Evolutionary conservation across 2,888 invertebrate species (phyloP).

Genomic region (Laothoe populi): DNA sequence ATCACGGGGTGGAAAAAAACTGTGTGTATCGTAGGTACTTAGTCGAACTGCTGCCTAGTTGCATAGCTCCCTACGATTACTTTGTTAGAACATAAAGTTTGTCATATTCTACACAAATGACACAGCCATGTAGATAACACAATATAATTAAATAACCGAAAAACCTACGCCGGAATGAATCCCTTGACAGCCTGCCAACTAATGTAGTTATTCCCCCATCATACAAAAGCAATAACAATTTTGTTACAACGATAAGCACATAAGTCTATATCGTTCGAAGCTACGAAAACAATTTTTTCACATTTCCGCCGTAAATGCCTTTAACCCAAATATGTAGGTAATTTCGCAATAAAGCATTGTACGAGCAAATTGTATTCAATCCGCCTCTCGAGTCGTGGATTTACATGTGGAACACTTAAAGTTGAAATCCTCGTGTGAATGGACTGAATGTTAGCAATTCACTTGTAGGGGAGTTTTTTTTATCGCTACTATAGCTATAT

Average conservation of each 20-base stretch:
- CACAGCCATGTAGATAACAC: no score
- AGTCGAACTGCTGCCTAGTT: no score
- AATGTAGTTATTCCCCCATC: no score
- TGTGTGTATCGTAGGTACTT: no score
- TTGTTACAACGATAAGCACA: neutral
- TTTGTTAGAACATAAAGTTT: no score
- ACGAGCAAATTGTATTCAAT: slow-evolving; percentile 7
- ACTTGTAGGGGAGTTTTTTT: neutral
- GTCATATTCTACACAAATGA: no score
- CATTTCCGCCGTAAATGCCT: neutral
- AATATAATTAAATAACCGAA: no score
- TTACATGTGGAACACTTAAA: neutral
- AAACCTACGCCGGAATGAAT: no score
- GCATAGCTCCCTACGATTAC: no score
- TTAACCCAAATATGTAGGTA: slow-evolving; percentile 21
- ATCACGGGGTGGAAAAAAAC: no score
- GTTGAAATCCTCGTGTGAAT: neutral
- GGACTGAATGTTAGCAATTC: neutral
- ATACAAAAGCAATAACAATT: no score
- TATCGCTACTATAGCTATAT: no score
- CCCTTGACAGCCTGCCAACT: neutral
- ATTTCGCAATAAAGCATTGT: slow-evolving; percentile 5
- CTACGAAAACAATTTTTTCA: neutral
- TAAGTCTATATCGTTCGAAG: neutral
- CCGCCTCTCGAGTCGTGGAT: neutral